Evolutionary conservation across 2,888 invertebrate species (phyloP).

Genomic region (Dyspetes luteomarginatus): DNA sequence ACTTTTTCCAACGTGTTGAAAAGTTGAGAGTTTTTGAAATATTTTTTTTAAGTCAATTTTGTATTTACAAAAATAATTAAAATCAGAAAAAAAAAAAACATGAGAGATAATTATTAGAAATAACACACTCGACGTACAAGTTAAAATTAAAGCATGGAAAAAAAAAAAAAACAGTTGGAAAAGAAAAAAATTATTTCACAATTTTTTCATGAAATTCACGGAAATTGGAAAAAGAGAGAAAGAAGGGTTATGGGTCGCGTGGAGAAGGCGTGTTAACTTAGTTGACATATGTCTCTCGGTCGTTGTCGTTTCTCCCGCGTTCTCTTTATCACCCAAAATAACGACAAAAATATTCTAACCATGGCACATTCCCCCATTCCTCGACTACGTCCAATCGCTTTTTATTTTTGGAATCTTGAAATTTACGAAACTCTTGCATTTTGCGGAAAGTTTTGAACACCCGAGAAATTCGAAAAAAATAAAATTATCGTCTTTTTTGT

Average conservation of each 20-base stretch:
- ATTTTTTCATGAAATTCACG: not conserved
- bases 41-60: no score
- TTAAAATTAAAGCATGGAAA: not conserved
- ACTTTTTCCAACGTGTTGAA: no score
- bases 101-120: not conserved
- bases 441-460: constrained; percentile 25
- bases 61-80: no score
- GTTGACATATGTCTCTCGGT: constrained; percentile 25
- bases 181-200: not conserved
- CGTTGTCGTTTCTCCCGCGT: not conserved
- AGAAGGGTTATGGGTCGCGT: not conserved
- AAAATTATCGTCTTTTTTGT: not conserved
- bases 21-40: no score
- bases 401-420: constrained; percentile 60
- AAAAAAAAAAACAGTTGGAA: not conserved
- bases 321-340: constrained; percentile 9
- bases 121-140: not conserved
- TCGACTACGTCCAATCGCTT: constrained; percentile 6
- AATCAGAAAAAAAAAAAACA: no score
- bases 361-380: constrained; percentile 5
- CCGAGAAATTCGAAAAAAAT: constrained; percentile 4
- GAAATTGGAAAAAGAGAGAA: constrained; percentile 3
- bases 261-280: constrained; percentile 22
- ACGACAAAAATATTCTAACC: constrained; percentile 60
- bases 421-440: constrained; percentile 46